Base-by-base conservation (phyloP, 2,113 vertebrate species). In the Illadopsis cleaveri region DNA sequence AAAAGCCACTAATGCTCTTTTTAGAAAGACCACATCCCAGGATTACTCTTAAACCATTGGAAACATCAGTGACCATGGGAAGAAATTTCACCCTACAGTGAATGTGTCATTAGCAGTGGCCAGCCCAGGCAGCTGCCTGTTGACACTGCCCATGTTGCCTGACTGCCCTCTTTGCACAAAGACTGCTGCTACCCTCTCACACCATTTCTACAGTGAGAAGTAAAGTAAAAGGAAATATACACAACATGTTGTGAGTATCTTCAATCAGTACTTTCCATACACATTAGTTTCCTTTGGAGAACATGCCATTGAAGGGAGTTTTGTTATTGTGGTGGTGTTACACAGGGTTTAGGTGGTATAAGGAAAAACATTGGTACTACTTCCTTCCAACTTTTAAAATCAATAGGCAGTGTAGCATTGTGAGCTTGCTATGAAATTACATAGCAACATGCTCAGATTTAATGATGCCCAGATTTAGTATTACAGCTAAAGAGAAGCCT, bases 141-240 rank as follows among this genome's bases (percentile, higher is more conserved):
- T 53, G 70, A 38, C 28, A 9, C 44, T 69, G 28, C 15, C 53
- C 35, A 0, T 8, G 13, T 35, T 14, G 3, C 28, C 48, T 54
- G 40, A 44, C 42, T 58, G 28, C 19, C 19, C 21, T 31, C 45
- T 15, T 45, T 50, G 40, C 56, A 51, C 18, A 9, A 31, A 38
- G 15, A 7, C 13, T 54, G 25, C 15, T 66, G 37, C 42, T 7
- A 4, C 3, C 5, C 8, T 23, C 71, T 76, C 56, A 5, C 8
- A 37, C 1, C 0, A 0, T 11, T 27, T 7, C 31, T 73, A 21
- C 27, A 14, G 24, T 21, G 54, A 48, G 28, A 33, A 17, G 7
- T 19, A 37, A 33, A 40, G 15, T 30, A 44, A 40, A 21, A 37
- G 42, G 42, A 31, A 31, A 23, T 4, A 12, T 3, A 40, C 2